Percentiles rank a stretch among this genome's conserved stretches.
Conservation (phyloP, 1,140 invertebrate species). For the Conus betulinus region DNA sequence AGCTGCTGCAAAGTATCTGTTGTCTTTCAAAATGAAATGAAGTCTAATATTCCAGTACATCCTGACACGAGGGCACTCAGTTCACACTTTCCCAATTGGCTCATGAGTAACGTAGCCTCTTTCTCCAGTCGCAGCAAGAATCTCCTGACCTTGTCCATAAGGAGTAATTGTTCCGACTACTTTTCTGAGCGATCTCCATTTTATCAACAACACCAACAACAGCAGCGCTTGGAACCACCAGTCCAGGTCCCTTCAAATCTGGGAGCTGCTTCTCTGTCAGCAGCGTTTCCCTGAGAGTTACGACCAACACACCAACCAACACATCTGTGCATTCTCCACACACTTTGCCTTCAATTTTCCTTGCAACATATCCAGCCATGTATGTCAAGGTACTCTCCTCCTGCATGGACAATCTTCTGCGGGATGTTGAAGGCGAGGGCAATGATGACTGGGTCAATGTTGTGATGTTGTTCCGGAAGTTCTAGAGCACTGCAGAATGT, state of each 20-base stretch:
- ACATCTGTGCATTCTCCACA: not conserved
- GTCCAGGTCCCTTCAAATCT: not conserved
- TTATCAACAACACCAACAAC: not conserved
- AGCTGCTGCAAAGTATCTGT: too few species aligned
- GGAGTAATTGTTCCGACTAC: not conserved
- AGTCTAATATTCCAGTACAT: too few species aligned
- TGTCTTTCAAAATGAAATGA: too few species aligned
- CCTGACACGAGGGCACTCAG: too few species aligned
- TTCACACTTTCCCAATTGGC: too few species aligned
- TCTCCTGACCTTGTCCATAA: not conserved
- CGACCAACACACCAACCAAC: not conserved
- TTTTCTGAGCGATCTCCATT: not conserved
- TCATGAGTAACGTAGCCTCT: not conserved
- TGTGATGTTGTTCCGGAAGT: not conserved
- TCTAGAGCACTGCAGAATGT: too few species aligned
- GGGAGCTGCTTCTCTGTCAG: not conserved
- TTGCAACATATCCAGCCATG: not conserved
- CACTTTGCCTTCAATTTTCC: not conserved
- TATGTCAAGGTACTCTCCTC: not conserved
- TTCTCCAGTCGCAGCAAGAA: not conserved
- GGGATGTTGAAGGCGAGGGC: not conserved
- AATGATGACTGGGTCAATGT: not conserved
- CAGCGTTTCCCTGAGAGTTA: not conserved
- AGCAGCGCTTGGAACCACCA: not conserved
- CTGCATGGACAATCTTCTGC: not conserved